phyloP scores from a whole-genome alignment of 2,888 invertebrate genomes.

The Mesodorylaimus sp. region DNA sequence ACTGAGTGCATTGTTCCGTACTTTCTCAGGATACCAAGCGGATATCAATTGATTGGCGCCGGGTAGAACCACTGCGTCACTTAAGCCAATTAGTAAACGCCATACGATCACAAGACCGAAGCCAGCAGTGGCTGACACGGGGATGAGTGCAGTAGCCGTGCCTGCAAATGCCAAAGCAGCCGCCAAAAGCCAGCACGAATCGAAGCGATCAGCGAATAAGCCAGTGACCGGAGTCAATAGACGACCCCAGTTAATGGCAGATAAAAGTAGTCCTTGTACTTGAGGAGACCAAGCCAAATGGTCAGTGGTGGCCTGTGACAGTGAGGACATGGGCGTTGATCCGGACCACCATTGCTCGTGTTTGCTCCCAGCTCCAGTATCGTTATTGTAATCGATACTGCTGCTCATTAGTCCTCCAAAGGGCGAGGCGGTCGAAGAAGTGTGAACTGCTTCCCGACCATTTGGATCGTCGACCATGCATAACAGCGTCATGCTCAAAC shows the following conservation, averaged over 20 bases:
- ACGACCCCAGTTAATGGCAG: conserved; percentile 9
- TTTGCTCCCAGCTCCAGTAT: no score
- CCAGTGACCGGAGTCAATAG: conserved; percentile 6
- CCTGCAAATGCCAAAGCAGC: not conserved
- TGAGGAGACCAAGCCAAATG: not conserved
- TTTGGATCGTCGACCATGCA: conserved; percentile 1
- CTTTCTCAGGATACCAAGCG: conserved; percentile 5
- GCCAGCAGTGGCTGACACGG: not conserved
- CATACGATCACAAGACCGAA: conserved; percentile 1
- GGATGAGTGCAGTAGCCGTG: not conserved
- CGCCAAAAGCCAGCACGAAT: not conserved
- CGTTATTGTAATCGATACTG: no score
- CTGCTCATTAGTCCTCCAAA: no score
- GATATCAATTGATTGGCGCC: conserved; percentile 2
- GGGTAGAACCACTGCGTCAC: conserved; percentile 10
- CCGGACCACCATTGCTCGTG: not conserved
- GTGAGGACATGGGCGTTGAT: not conserved
- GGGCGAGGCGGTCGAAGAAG: no score
- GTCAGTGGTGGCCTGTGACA: not conserved
- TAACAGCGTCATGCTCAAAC: conserved; percentile 2
- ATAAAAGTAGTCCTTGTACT: conserved; percentile 3
- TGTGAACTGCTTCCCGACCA: no score
- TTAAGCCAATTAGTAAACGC: conserved; percentile 2
- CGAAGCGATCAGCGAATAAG: not conserved
- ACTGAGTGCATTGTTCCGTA: conserved; percentile 2